Evolutionary conservation across 2,888 invertebrate species (phyloP), one percentile per base, ranked within the genome.

Genomic region (Psococerastis gibbosa): DNA sequence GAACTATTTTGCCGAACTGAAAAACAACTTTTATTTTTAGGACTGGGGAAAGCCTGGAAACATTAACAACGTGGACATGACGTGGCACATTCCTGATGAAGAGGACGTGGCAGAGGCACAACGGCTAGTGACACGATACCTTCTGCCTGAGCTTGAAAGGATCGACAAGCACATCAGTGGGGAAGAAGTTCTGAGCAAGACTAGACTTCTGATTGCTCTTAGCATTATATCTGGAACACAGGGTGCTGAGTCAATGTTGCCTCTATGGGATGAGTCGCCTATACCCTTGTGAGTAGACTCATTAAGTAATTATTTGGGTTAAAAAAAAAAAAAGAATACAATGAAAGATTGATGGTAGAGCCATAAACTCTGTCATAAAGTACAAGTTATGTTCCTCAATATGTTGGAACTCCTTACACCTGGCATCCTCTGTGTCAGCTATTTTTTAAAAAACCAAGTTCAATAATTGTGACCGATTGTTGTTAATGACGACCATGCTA

Each of bases 21-120:
- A n/a, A n/a, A n/a, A n/a, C n/a, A n/a, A n/a, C n/a, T n/a, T n/a
- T n/a, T n/a, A 18, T 35, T 56, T 55, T 38, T 17, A 68, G 73
- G 78, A 85, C 51, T 94, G 92, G 92, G 91, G 85, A 0, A 68
- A 69, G 46, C 68, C 78, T 0, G 71, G 75, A 15, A 64, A 77
- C 51, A 59, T 81, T 16, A 65, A 75, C 44, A 68, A 75, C 20
- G 63, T 79, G 15, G 65, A 73, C 5, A 63, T 87, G 16, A 64
- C 73, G 32, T 91, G 87, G 87, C 82, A 84, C 55, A 64, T 77
- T 38, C 88, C 91, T 0, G 70, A 66, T 17, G 64, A 68, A 17
- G 70, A 69, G 32, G 88, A 88, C 57, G 68, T 80, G 1, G 59
- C 62, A 1, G 71, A 73, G 48, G 73, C 78, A 2, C 73, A 78